These are phyloP conservation scores for Actinostola sp. DNA, from an alignment of 92 coral and sea anemone genomes.

Conservation along the genomic window DNA sequence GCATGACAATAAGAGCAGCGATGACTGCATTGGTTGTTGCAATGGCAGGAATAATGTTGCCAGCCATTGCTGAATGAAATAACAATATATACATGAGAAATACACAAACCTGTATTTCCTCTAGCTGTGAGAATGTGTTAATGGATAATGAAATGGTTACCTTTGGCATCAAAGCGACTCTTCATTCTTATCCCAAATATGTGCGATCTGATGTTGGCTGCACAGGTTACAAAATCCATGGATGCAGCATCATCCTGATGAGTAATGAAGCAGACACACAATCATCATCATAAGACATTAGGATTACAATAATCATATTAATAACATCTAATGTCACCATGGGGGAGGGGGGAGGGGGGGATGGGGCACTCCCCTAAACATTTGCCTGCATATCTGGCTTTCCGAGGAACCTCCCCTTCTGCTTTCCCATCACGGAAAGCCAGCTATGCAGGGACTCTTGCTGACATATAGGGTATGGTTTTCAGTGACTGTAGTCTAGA, in stretches of 20 bases:
- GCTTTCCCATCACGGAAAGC: too few species aligned
- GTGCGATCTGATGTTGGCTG: conserved; percentile 94
- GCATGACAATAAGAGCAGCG: conserved; percentile 94
- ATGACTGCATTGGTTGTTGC: conserved; percentile 98
- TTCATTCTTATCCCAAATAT: conserved; percentile 87
- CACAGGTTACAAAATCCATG: conserved; percentile 95
- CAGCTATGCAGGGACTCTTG: too few species aligned
- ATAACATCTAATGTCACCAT: neutral
- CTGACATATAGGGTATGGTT: too few species aligned
- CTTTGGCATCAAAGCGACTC: conserved; percentile 97
- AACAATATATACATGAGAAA: neutral
- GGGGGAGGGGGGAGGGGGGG: too few species aligned
- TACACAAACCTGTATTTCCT: neutral
- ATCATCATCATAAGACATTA: neutral
- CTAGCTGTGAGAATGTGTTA: neutral
- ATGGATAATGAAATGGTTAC: conserved; percentile 18
- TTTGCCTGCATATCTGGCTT: too few species aligned
- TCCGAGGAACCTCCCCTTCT: too few species aligned
- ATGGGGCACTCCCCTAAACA: too few species aligned
- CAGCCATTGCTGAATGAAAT: conserved; percentile 86
- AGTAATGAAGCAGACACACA: neutral
- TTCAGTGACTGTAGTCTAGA: too few species aligned
- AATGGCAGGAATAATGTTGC: conserved; percentile 97
- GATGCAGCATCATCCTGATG: conserved; percentile 86
- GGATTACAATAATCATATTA: neutral